Conservation (phyloP, 23 tunicate species). For the Clavelina lepadiformis region DNA sequence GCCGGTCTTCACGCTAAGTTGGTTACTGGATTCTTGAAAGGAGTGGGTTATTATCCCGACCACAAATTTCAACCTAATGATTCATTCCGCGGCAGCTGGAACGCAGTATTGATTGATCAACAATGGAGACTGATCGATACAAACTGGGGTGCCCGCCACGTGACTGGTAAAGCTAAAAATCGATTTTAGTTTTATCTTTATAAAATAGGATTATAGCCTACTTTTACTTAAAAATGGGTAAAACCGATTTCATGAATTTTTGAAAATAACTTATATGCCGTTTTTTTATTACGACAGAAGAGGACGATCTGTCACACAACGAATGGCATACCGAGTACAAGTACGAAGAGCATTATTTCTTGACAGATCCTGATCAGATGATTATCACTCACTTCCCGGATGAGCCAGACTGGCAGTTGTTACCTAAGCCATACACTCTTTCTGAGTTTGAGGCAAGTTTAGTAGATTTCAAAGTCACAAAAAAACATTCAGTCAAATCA, state of each 20-base stretch:
- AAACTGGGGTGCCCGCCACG: conserved; percentile 79
- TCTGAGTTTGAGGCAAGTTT: conserved; percentile 44
- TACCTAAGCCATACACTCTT: conserved; percentile 40
- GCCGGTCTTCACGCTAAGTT: conserved; percentile 58
- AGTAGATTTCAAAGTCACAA: no score
- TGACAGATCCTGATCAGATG: conserved; percentile 69
- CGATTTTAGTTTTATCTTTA: not conserved
- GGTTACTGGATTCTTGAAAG: conserved; percentile 62
- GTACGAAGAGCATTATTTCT: conserved; percentile 77
- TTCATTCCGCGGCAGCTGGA: conserved; percentile 73
- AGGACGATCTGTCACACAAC: conserved; percentile 6
- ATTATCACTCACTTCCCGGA: conserved; percentile 71
- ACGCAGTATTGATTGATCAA: conserved; percentile 62
- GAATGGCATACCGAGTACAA: conserved; percentile 48
- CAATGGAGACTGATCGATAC: conserved; percentile 83
- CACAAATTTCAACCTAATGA: conserved; percentile 42
- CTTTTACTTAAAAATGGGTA: not conserved
- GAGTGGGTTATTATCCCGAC: conserved; percentile 64
- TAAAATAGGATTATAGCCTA: not conserved
- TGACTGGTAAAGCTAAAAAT: conserved; percentile 23
- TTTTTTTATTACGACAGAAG: conserved; percentile 25
- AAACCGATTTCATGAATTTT: not conserved
- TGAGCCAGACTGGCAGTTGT: conserved; percentile 64
- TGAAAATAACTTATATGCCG: not conserved
- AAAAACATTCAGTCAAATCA: no score